Conservation (phyloP, 2,113 vertebrate genomes). For the Parus major region DNA sequence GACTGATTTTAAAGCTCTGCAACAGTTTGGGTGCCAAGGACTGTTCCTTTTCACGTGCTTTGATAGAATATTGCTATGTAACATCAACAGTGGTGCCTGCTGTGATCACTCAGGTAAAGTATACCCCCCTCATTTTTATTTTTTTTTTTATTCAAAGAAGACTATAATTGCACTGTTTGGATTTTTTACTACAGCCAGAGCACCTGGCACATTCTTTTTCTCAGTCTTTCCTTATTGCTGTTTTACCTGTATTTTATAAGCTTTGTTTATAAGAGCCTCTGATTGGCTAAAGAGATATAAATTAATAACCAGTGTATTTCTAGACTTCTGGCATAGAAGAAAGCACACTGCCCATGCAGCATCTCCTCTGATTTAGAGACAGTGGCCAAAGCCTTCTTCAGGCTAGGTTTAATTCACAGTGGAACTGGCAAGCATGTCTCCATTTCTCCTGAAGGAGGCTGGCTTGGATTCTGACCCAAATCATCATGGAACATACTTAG, state of each 20-base stretch:
- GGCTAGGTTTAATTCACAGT: neutral
- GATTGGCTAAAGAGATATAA: neutral
- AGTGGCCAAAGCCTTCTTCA: neutral
- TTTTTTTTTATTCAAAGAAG: conserved; percentile 50
- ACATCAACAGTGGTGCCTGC: neutral
- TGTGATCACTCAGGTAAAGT: conserved; percentile 31
- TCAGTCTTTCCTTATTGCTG: neutral
- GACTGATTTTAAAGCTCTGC: conserved; percentile 50
- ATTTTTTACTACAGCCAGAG: conserved; percentile 50
- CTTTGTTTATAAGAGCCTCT: neutral
- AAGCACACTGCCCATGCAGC: neutral
- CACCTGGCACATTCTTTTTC: neutral
- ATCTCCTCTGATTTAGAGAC: neutral
- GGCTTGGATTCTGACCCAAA: neutral
- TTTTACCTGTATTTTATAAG: neutral
- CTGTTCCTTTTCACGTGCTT: conserved; percentile 10
- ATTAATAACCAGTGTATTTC: neutral
- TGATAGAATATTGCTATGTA: conserved; percentile 25
- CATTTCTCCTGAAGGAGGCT: neutral
- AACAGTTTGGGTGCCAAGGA: conserved; percentile 36
- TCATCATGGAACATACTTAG: neutral
- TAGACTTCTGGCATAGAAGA: neutral
- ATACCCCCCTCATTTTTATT: neutral
- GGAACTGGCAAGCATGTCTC: neutral
- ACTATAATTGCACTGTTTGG: conserved; percentile 44